Conservation (phyloP, 2,797 vertebrate genomes). For the Alectoris magna region DNA sequence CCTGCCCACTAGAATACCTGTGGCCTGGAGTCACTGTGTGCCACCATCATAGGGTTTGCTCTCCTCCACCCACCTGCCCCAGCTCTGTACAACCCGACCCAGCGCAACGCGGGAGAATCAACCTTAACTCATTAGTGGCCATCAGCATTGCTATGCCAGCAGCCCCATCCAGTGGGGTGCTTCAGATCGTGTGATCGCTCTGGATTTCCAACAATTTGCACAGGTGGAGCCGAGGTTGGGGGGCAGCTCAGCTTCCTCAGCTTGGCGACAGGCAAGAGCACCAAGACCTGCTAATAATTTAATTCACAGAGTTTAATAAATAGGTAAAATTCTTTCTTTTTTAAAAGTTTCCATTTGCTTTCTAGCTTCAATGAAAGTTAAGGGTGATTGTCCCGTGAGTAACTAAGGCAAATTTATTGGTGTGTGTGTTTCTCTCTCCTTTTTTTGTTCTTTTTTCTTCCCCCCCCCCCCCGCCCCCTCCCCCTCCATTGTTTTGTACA, state of each 20-base stretch:
- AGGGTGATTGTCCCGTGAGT: conserved; percentile 81
- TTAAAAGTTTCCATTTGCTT: neutral
- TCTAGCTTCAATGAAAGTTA: conserved; percentile 71
- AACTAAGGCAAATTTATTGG: conserved; percentile 82
- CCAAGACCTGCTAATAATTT: conserved; percentile 61
- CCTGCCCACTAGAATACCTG: neutral
- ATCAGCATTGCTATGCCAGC: neutral
- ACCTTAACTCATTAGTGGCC: neutral
- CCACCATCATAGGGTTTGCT: conserved; percentile 9
- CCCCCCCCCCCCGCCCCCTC: neutral
- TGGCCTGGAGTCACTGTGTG: conserved; percentile 1
- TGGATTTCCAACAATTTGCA: neutral
- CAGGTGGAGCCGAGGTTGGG: neutral
- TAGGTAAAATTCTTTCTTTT: conserved; percentile 58
- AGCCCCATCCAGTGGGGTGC: neutral
- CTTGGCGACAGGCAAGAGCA: conserved; percentile 33
- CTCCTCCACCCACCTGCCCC: neutral
- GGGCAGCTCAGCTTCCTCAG: neutral
- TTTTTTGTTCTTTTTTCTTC: conserved; percentile 45
- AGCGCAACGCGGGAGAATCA: conserved; percentile 21
- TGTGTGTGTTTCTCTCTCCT: conserved; percentile 30
- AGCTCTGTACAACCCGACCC: neutral
- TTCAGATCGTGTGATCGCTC: neutral
- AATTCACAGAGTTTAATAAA: conserved; percentile 78
- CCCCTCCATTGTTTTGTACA: conserved; percentile 70